Conservation (phyloP, 2,888 invertebrate species). For the Ptilodon capucinus region DNA sequence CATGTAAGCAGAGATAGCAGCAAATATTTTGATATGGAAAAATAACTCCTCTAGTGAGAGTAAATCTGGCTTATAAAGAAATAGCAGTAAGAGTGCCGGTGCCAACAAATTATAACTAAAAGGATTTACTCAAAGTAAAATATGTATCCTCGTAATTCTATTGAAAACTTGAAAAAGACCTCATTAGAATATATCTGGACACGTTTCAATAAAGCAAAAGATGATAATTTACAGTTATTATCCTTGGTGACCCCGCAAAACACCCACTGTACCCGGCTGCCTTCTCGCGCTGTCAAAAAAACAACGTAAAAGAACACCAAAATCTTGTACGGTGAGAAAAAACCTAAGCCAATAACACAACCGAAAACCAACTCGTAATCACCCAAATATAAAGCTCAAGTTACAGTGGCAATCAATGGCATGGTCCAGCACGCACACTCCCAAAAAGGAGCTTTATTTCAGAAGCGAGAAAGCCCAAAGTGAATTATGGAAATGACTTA, state of each 20-base stretch:
- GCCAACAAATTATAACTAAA: no score
- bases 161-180: conserved; percentile 12
- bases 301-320: conserved; percentile 67
- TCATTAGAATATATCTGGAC: conserved; percentile 69
- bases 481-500: conserved; percentile 71
- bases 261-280: conserved; percentile 73
- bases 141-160: not conserved
- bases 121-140: no score
- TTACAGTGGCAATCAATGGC: conserved; percentile 2
- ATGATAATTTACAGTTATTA: conserved; percentile 82
- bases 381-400: not conserved
- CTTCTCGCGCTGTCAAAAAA: conserved; percentile 72
- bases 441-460: conserved; percentile 80
- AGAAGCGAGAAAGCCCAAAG: conserved; percentile 78
- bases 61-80: no score
- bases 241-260: conserved; percentile 80
- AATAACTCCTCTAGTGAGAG: no score
- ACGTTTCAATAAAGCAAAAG: conserved; percentile 78
- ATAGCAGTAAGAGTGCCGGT: no score
- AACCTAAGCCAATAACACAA: conserved; percentile 38
- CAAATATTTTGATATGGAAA: no score
- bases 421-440: conserved; percentile 49
- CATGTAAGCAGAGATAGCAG: no score
- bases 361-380: conserved; percentile 47
- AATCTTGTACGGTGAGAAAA: conserved; percentile 77